phyloP scores from a whole-genome alignment of 2,888 invertebrate genomes.

The Xestia xanthographa region DNA sequence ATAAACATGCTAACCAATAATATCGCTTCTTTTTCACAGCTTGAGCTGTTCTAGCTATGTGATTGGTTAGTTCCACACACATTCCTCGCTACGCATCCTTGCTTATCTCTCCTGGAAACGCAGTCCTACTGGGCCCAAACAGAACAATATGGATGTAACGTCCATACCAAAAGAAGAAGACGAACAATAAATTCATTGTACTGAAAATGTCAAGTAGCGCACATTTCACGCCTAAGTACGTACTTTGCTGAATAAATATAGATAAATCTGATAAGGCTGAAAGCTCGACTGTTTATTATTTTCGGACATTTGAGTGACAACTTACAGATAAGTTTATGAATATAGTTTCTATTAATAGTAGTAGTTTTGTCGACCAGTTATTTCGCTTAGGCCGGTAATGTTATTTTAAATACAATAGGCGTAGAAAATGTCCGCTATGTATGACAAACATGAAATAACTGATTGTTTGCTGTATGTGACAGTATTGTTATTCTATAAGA shows the following conservation, averaged over 20 bases:
- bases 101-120: too few species aligned
- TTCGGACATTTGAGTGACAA: constrained; percentile 66
- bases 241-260: constrained; percentile 62
- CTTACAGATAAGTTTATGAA: constrained; percentile 59
- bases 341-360: constrained; percentile 36
- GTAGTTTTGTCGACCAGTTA: constrained; percentile 5
- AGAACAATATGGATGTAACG: not conserved
- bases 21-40: too few species aligned
- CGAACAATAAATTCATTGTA: constrained; percentile 17
- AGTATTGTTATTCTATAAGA: not conserved
- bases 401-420: constrained; percentile 13
- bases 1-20: too few species aligned
- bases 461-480: not conserved
- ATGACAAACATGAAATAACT: not conserved
- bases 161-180: not conserved
- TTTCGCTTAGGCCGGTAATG: not conserved
- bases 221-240: constrained; percentile 34
- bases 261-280: constrained; percentile 65
- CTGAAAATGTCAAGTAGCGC: constrained; percentile 41
- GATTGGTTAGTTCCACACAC: too few species aligned
- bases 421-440: not conserved
- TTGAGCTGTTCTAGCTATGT: too few species aligned
- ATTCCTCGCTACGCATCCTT: too few species aligned
- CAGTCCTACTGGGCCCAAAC: not conserved
- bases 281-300: constrained; percentile 64